These are phyloP conservation scores for Tetragnatha montana DNA, from an alignment of 2,888 invertebrate species.

Conservation along the genomic window DNA sequence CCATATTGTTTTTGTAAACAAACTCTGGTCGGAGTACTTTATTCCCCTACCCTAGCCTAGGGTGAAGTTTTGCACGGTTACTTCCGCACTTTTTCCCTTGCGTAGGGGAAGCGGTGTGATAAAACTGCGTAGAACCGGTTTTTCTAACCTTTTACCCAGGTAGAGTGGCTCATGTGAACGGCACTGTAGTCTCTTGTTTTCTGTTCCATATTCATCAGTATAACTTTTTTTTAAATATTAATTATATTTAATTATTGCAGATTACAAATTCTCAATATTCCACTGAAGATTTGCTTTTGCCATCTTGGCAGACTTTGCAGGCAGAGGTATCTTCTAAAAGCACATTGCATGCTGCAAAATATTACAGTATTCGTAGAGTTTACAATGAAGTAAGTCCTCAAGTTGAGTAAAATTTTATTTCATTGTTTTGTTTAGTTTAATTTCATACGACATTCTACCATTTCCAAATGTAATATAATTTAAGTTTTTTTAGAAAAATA, in stretches of 20 bases:
- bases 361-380: conserved; percentile 48
- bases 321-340: conserved; percentile 50
- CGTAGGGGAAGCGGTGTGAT: too few species aligned
- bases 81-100: too few species aligned
- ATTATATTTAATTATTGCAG: conserved; percentile 10
- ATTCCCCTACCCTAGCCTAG: too few species aligned
- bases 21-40: too few species aligned
- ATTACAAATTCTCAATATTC: conserved; percentile 55
- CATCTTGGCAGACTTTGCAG: conserved; percentile 63
- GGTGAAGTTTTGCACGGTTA: too few species aligned
- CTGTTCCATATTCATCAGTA: background rate
- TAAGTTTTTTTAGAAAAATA: too few species aligned
- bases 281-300: conserved; percentile 41
- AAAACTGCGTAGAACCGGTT: too few species aligned
- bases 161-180: too few species aligned
- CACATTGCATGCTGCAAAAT: conserved; percentile 40
- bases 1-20: too few species aligned
- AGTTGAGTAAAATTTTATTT: background rate
- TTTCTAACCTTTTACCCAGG: too few species aligned
- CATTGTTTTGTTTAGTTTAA: background rate
- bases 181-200: too few species aligned
- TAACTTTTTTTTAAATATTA: background rate
- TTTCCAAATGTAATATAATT: too few species aligned
- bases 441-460: background rate
- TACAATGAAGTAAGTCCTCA: conserved; percentile 32